Base-by-base conservation (phyloP, 2,888 invertebrate species). In the Scaptomyza tumidula region DNA sequence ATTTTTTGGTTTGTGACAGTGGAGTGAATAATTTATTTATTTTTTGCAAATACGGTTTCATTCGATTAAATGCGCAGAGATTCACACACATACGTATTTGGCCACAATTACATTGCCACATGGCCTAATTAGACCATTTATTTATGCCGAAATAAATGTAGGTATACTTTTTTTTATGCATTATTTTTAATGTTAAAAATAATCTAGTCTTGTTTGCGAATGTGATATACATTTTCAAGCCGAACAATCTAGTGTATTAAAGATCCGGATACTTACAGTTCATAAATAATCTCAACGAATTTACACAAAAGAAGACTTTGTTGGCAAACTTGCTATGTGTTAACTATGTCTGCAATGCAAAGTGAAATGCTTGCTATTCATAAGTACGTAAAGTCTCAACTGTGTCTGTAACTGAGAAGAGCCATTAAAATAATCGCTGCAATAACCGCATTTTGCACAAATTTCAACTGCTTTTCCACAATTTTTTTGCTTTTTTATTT, bases 341-440 rank as follows among this genome's bases (percentile, higher is more conserved):
- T 71, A 72, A 65, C 64, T 67, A 49, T 55, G 58, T 67, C 67
- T 68, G 70, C 66, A 68, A 37, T 63, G 71, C 52, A 50, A 48
- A 60, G 33, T 44, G 44, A 60, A 59, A 24, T 37, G 53, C 31
- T 44, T 39, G 48, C 37, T 31, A 35, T 37, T 48, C 13, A 31
- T 50, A 85, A 85, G 79, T 71, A 68, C 70, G 66, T 56, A 54
- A 81, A 74, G 76, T 79, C 70, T 33, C 53, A 41, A 64, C 64
- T 57, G 58, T 60, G 71, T 71, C 72, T 67, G 75, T 70, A 75
- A 80, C 66, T 69, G 78, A 74, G 78, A 74, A 74, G 77, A 64
- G 73, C 72, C 82, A 80, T 85, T 88, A 89, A 77, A 83, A 88
- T 83, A 85, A 86, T 89, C 84, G 76, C 79, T 79, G 75, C 81